These are phyloP conservation scores for Drosophila murphyi DNA, from an alignment of 1,140 invertebrate genomes.

Conservation along the genomic window DNA sequence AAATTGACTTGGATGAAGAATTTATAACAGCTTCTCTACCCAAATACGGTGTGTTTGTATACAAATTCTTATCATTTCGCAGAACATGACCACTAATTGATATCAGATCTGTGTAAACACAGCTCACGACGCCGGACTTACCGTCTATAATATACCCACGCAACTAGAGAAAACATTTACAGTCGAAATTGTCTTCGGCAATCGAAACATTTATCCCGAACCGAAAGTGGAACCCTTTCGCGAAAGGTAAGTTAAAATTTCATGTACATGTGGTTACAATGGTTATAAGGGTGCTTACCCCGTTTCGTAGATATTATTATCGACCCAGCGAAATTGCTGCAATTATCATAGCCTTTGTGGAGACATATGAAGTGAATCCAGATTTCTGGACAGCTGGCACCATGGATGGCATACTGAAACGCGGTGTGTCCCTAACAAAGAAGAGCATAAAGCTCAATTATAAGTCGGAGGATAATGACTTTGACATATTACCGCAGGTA, in stretches of 20 bases:
- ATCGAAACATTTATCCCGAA: conserved; percentile 64
- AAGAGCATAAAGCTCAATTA: conserved; percentile 58
- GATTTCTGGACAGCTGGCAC: conserved; percentile 78
- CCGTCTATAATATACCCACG: conserved; percentile 69
- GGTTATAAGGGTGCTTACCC: neutral
- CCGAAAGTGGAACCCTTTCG: conserved; percentile 36
- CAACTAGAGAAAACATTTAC: conserved; percentile 74
- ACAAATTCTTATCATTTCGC: too few species aligned
- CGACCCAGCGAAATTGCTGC: conserved; percentile 71
- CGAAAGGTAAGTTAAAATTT: conserved; percentile 13
- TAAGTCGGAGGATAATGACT: conserved; percentile 60
- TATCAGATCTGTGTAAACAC: conserved; percentile 24
- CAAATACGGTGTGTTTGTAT: conserved; percentile 62
- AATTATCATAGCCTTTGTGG: conserved; percentile 74
- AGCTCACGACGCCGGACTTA: conserved; percentile 68
- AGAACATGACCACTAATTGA: conserved; percentile 8
- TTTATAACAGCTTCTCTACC: conserved; percentile 64
- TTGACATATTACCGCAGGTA: conserved; percentile 76
- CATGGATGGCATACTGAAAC: conserved; percentile 70
- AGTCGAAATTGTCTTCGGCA: conserved; percentile 75
- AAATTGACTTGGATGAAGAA: conserved; percentile 64
- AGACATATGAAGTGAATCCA: conserved; percentile 74
- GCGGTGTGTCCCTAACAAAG: conserved; percentile 61
- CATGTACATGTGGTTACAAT: neutral
- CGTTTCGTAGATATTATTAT: conserved; percentile 45